A percentile compares a stretch with the other conserved stretches of the same genome.
These are phyloP conservation scores for Noctua pronuba DNA, from an alignment of 2,888 invertebrate genomes.

Conservation along the genomic window DNA sequence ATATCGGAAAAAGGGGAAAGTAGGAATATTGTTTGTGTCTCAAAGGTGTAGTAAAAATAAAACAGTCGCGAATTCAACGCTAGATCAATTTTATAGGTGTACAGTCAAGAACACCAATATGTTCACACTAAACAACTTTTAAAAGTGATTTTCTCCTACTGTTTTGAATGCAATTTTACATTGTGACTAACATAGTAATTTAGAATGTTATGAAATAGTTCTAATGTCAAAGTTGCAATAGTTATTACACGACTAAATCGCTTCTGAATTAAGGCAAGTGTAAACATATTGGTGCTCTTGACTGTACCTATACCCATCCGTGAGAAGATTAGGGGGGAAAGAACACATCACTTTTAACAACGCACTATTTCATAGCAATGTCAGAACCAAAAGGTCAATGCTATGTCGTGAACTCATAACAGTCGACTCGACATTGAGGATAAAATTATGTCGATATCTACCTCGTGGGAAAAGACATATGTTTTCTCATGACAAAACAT, in stretches of 20 bases:
- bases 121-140: not conserved
- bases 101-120: not conserved
- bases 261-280: not conserved
- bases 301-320: not conserved
- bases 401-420: slow-evolving; percentile 51
- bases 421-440: slow-evolving; percentile 27
- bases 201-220: not conserved
- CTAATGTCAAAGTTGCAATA: not conserved
- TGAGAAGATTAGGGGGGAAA: slow-evolving; percentile 19
- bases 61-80: slow-evolving; percentile 42
- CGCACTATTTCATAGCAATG: slow-evolving; percentile 32
- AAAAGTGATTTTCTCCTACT: not conserved
- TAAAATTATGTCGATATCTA: slow-evolving; percentile 19
- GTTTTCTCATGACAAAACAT: slow-evolving; percentile 20
- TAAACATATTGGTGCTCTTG: not conserved
- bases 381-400: slow-evolving; percentile 45
- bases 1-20: slow-evolving; percentile 15
- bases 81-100: slow-evolving; percentile 37
- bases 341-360: slow-evolving; percentile 43
- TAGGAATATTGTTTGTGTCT: slow-evolving; percentile 11
- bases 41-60: slow-evolving; percentile 38
- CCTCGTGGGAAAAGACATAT: slow-evolving; percentile 36
- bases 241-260: not conserved
- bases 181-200: not conserved
- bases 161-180: not conserved